These are phyloP conservation scores for Passerina amoena DNA, from an alignment of 2,113 vertebrate genomes.

Conservation along the genomic window DNA sequence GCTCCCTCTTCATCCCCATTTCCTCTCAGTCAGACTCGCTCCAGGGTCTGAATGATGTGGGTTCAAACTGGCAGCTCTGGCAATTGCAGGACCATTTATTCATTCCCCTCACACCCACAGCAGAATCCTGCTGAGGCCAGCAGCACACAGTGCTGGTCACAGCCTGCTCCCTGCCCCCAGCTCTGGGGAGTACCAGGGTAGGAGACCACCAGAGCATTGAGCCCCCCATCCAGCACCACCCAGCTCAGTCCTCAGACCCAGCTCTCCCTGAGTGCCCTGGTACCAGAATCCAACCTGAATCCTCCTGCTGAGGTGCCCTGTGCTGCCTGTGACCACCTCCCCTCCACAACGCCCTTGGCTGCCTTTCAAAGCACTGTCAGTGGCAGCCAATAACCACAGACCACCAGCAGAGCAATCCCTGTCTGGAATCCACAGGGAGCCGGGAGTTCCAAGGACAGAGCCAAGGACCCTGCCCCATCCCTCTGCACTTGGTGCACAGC, in stretches of 20 bases:
- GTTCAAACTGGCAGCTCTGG: not conserved
- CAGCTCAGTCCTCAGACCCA: not conserved
- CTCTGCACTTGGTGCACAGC: not conserved
- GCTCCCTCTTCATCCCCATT: not conserved
- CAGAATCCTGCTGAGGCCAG: constrained; percentile 24
- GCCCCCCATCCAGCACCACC: not conserved
- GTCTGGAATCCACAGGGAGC: not conserved
- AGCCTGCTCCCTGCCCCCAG: constrained; percentile 3
- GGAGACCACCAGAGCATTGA: not conserved
- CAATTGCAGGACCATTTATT: constrained; percentile 8
- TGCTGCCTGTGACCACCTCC: not conserved
- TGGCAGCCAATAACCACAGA: not conserved
- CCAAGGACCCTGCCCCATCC: not conserved
- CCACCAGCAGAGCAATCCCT: not conserved
- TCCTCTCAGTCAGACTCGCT: not conserved
- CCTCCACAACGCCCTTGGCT: not conserved
- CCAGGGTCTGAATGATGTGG: not conserved
- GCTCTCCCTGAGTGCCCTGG: fast-evolving
- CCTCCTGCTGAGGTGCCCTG: not conserved
- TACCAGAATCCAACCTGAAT: not conserved
- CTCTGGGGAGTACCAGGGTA: fast-evolving
- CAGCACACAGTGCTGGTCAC: not conserved
- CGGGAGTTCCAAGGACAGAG: not conserved
- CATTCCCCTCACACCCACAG: constrained; percentile 14
- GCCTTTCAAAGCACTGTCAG: not conserved